A percentile compares a stretch with the other conserved stretches of the same genome.
Conservation (phyloP, 64 coral and sea anemone species). For the Actinia equina region DNA sequence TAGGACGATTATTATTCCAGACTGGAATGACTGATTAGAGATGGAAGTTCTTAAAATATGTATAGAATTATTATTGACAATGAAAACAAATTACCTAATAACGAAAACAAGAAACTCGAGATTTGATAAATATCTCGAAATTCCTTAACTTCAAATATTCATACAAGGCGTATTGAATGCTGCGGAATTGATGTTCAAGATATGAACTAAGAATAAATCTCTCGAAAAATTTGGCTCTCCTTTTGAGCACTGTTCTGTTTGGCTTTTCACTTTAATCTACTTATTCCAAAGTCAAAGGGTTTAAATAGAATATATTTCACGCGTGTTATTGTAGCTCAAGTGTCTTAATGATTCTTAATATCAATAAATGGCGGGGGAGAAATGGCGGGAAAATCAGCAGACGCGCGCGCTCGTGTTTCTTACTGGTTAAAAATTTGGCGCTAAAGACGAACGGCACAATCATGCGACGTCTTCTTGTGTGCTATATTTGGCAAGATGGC, state of each 20-base stretch:
- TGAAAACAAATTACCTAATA: background rate
- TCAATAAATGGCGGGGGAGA: background rate
- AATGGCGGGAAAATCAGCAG: background rate
- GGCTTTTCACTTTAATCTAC: background rate
- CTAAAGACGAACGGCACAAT: background rate
- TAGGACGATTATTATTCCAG: background rate
- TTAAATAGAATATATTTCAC: background rate
- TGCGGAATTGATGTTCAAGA: background rate
- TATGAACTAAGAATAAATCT: background rate
- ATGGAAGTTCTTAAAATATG: background rate
- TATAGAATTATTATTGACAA: background rate
- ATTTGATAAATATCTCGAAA: background rate
- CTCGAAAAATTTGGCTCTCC: background rate
- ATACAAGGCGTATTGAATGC: background rate
- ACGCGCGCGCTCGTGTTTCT: background rate
- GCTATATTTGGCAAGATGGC: background rate
- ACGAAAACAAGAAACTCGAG: background rate
- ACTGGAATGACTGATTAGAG: slow-evolving; percentile 13
- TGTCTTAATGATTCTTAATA: background rate
- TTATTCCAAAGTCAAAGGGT: background rate
- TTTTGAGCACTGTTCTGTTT: background rate
- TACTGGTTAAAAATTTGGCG: background rate
- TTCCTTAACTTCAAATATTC: background rate
- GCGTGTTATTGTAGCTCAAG: background rate
- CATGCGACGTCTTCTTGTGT: background rate